phyloP scores from a whole-genome alignment of 2,888 invertebrate species.

The Teleogryllus oceanicus region DNA sequence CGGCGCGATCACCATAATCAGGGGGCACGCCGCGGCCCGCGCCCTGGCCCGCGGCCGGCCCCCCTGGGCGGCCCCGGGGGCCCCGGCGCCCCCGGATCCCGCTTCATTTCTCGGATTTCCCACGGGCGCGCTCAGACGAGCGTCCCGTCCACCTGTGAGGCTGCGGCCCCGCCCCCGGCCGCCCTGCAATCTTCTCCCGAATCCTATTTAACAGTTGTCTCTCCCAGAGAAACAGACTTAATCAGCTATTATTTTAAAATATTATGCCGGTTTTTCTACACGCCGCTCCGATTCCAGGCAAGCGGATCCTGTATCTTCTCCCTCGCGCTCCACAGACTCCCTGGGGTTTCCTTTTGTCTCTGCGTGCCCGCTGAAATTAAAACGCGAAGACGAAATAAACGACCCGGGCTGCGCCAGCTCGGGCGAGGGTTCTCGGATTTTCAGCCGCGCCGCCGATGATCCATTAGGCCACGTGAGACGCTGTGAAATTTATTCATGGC shows the following conservation, averaged over 20 bases:
- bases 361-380: neutral
- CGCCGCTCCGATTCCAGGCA: neutral
- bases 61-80: neutral
- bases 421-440: neutral
- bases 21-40: neutral
- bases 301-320: neutral
- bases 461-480: neutral
- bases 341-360: neutral
- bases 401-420: neutral
- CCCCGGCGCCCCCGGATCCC: neutral
- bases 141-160: constrained; percentile 7
- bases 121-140: neutral
- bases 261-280: neutral
- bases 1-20: constrained; percentile 36
- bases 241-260: constrained; percentile 35
- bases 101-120: constrained; percentile 7
- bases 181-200: constrained; percentile 34
- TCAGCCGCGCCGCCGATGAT: neutral
- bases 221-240: constrained; percentile 34
- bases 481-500: neutral
- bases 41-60: neutral
- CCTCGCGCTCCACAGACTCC: neutral
- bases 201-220: constrained; percentile 36
- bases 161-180: neutral
- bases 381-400: neutral